Evolutionary conservation across 2,113 vertebrate genomes (phyloP).

Genomic region (Phalacrocorax carbo): DNA sequence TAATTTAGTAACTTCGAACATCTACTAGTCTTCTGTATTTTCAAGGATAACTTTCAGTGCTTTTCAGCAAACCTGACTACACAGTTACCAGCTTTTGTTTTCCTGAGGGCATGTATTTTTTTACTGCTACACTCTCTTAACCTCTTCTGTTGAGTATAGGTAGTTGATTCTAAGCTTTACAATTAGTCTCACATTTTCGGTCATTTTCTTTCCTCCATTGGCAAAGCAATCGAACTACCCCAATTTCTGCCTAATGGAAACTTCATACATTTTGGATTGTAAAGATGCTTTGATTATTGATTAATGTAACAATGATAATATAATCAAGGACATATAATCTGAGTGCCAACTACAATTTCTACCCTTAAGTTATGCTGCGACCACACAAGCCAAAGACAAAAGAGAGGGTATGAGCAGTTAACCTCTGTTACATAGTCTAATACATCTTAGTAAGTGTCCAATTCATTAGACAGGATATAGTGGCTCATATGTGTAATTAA

Average conservation of each 20-base stretch:
- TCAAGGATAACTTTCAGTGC: not conserved
- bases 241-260: not conserved
- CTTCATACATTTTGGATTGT: not conserved
- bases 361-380: not conserved
- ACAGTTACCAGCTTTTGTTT: not conserved
- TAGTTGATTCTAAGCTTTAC: not conserved
- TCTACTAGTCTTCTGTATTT: not conserved
- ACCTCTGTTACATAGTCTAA: conserved; percentile 24
- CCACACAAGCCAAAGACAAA: conserved; percentile 42
- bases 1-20: not conserved
- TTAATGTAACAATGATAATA: not conserved
- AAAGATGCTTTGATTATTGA: not conserved
- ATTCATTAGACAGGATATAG: conserved; percentile 22
- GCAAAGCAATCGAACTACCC: not conserved
- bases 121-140: not conserved
- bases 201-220: not conserved
- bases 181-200: not conserved
- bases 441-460: conserved; percentile 49
- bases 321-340: not conserved
- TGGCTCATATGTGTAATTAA: conserved; percentile 47
- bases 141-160: not conserved
- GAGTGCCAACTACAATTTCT: not conserved
- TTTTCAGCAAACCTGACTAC: not conserved
- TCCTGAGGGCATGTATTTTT: not conserved
- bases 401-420: conserved; percentile 27